Percentiles rank a stretch among this genome's conserved stretches.
Conservation (phyloP, 2,113 vertebrate species). For the Cavia aperea region DNA sequence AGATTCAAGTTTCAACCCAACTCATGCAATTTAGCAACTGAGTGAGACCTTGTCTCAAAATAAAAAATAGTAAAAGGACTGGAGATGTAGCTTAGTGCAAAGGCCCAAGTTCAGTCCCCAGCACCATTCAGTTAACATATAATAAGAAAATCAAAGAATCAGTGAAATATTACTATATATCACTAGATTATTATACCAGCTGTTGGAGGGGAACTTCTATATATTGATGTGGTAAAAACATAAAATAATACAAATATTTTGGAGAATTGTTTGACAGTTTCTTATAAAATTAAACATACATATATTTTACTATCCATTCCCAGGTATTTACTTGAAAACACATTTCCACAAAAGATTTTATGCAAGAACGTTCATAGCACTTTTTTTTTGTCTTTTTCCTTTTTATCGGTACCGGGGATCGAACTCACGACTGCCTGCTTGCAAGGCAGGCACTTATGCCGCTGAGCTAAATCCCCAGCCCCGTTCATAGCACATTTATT, state of each 20-base stretch:
- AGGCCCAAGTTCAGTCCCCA: neutral
- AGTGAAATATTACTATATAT: neutral
- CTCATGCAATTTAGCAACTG: neutral
- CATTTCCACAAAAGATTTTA: neutral
- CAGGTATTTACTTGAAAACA: constrained; percentile 16
- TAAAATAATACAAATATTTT: constrained; percentile 21
- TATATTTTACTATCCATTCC: neutral
- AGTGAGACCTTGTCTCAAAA: neutral
- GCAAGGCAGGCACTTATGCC: no score
- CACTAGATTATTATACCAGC: neutral
- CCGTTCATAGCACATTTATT: neutral
- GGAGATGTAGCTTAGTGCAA: neutral
- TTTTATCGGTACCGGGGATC: no score
- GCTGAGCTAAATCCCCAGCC: no score
- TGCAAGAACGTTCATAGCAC: neutral
- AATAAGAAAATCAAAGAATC: neutral
- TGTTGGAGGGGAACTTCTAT: neutral
- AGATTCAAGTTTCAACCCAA: neutral
- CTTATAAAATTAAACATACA: neutral
- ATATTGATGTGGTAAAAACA: neutral
- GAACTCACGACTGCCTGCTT: no score
- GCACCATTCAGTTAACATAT: neutral
- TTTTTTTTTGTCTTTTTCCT: neutral
- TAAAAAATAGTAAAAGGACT: neutral
- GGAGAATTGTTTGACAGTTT: constrained; percentile 4